phyloP scores from a whole-genome alignment of 2,113 vertebrate genomes.

The Carassius auratus region DNA sequence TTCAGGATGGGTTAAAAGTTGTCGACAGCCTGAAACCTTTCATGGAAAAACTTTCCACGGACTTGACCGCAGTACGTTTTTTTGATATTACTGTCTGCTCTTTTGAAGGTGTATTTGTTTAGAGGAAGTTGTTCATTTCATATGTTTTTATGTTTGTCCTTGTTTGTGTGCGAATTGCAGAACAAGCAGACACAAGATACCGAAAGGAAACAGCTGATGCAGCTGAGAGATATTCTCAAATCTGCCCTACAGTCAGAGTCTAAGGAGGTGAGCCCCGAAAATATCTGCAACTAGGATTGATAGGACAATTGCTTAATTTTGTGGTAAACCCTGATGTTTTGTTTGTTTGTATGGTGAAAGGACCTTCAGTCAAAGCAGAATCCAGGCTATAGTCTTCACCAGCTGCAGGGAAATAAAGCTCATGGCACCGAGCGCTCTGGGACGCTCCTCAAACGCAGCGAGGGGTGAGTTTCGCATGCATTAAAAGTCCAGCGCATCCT shows the following conservation, averaged over 20 bases:
- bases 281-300: background rate
- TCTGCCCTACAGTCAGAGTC: conserved; percentile 89
- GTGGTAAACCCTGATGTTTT: background rate
- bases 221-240: conserved; percentile 90
- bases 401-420: conserved; percentile 97
- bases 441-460: conserved; percentile 90
- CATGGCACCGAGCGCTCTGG: conserved; percentile 89
- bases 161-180: conserved; percentile 31
- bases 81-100: background rate
- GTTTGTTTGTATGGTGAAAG: conserved; percentile 66
- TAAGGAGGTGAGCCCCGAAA: conserved; percentile 84
- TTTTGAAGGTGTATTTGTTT: background rate
- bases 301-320: background rate
- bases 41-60: conserved; percentile 87
- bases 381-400: conserved; percentile 92
- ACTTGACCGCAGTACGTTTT: conserved; percentile 85
- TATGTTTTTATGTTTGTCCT: background rate
- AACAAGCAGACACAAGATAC: conserved; percentile 82
- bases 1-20: conserved; percentile 94
- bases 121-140: background rate
- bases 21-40: conserved; percentile 91
- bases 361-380: conserved; percentile 87
- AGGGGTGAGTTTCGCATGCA: conserved; percentile 79
- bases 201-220: conserved; percentile 88
- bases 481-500: background rate